Evolutionary conservation across 2,797 vertebrate species (phyloP), one percentile per base, ranked within the genome.

Genomic region (Myotis myotis): DNA sequence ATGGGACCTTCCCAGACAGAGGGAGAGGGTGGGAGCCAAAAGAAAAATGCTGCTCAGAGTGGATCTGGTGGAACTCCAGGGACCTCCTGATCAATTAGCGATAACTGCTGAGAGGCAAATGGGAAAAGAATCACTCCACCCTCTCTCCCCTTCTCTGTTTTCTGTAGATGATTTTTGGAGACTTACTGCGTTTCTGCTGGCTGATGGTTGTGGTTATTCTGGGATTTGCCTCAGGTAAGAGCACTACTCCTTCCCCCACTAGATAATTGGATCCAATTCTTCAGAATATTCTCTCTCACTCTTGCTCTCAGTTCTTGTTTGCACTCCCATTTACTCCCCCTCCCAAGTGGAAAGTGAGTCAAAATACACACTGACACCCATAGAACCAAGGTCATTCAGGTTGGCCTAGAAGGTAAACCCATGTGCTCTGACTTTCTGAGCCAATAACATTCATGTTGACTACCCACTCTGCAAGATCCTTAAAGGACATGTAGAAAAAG

Each of bases 181-280:
- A 99, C 95, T 98, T 99, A 84, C 98, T 99, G 76, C 99, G 99
- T 91, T 99, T 99, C 94, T 99, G 99, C 98, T 99, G 99, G 99
- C 98, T 99, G 93, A 99, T 99, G 98, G 98, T 98, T 90, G 99
- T 99, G 95, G 98, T 99, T 80, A 99, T 99, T 68, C 95, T 99
- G 72, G 99, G 99, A 89, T 99, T 99, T 98, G 99, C 99, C 93
- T 99, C 99, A 96, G 99, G 99, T 99, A 96, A 98, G 97, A 96
- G 28, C 53, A 6, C 53, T 44, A 2, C 3, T 30, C 9, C 11
- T 38, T 70, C 4, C 23, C 68, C 38, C 7, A 25, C 20, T 47
- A 38, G 44, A 74, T 55, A 17, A 1, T 44, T 5, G 6, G 57
- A 44, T 81, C 33, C 51, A 88, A 15, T 11, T 94, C 51, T 86